Percentiles rank a stretch among this genome's conserved stretches.
phyloP scores from a whole-genome alignment of 2,113 vertebrate species.

The Alaudala cheleensis region DNA sequence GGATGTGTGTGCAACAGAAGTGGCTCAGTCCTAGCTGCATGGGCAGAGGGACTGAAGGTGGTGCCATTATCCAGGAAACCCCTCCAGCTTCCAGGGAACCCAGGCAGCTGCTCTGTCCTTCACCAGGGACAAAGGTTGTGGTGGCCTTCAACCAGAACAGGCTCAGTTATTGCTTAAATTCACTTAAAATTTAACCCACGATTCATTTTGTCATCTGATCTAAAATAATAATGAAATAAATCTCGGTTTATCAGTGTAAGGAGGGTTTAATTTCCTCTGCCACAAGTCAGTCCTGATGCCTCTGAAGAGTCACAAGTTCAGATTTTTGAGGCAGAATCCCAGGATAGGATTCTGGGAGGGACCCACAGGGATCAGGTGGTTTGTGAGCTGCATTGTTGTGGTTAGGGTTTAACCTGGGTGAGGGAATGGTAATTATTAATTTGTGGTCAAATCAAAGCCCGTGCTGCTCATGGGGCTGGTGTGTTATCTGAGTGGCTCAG shows the following conservation, averaged over 20 bases:
- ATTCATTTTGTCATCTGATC: background rate
- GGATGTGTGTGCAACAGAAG: background rate
- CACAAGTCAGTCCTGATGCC: background rate
- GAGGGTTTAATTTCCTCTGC: background rate
- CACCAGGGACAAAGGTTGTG: rapidly evolving
- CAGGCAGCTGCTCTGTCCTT: background rate
- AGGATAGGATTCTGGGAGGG: background rate
- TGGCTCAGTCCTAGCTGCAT: background rate
- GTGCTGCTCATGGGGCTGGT: background rate
- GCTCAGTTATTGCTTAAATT: background rate
- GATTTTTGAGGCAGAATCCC: background rate
- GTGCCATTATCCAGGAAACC: background rate
- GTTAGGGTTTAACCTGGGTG: background rate
- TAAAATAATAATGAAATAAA: background rate
- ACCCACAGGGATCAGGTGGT: rapidly evolving
- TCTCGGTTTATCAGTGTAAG: background rate
- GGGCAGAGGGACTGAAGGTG: background rate
- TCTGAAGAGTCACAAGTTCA: rapidly evolving
- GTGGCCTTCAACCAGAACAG: background rate
- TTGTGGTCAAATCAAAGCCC: background rate
- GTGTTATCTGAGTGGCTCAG: background rate
- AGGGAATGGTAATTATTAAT: background rate
- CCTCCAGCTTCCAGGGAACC: background rate
- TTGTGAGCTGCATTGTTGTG: background rate
- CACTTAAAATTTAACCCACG: background rate